Evolutionary conservation across 2,888 invertebrate genomes (phyloP), one percentile per base, ranked within the genome.

Genomic region (Parnassius apollo): DNA sequence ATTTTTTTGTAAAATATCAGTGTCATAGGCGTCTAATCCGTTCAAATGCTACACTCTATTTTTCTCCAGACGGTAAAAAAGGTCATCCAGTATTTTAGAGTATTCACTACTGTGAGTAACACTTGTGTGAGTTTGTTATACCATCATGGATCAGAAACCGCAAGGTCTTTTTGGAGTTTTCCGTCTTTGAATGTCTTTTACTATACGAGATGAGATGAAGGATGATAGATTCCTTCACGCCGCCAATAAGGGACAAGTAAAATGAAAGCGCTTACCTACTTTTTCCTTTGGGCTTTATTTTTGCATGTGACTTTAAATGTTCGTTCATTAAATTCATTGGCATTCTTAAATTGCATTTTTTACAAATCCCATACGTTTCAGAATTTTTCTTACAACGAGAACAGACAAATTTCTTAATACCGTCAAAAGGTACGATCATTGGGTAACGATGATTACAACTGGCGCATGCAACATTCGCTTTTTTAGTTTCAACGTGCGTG

Each of bases 351-450:
- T 75, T 76, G 13, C 75, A 75, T 45, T 70, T 76, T 50, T 64
- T 74, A 22, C 73, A 76, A 1, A 65, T 50, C 2, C 59, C 68
- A 2, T 64, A 69, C 0, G 65, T 49, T 0, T 72, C 71, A 0
- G 68, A 65, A 18, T 75, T 73, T 56, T 80, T 81, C 65, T 82
- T 83, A 57, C 84, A 84, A 0, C 83, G 74, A 0, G 82, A 81
- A 55, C 84, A 84, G 0, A 80, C 62, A 52, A 83, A 83, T 0
- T 70, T 64, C 42, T 80, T 77, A 48, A 60, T 63, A 0, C 69
- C 67, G 1, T 71, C 73, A 0, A 68, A 68, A 0, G 74, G 61
- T 0, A 80, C 58, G 4, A 82, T 66, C 77, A 78, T 76, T 0
- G 80, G 82, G 64, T 72, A 76, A 46, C 68, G 73, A 22, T 76